Conservation (phyloP, 1,140 invertebrate genomes). For the Antheraea mylitta region DNA sequence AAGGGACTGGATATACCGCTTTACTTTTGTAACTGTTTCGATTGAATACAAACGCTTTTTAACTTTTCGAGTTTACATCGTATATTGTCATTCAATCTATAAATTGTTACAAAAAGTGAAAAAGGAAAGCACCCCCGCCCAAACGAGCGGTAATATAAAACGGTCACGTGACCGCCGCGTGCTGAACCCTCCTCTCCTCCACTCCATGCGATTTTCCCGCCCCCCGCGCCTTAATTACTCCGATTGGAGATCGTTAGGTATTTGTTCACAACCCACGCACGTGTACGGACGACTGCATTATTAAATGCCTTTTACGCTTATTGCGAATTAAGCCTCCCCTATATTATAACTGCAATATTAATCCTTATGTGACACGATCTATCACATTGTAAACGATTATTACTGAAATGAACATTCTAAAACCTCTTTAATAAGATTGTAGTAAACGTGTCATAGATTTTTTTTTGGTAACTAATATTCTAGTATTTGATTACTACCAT, state of each 20-base stretch:
- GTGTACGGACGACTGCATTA: conserved; percentile 70
- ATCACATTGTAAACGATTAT: conserved; percentile 7
- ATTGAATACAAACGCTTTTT: too few relatives aligned
- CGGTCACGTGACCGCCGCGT: conserved; percentile 66
- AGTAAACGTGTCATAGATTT: not conserved
- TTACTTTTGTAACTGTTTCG: too few relatives aligned
- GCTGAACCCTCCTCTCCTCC: conserved; percentile 28
- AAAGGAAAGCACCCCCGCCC: conserved; percentile 50
- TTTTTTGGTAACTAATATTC: not conserved
- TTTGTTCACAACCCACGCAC: conserved; percentile 61
- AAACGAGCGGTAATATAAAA: conserved; percentile 49
- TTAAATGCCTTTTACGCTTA: conserved; percentile 78
- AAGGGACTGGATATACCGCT: too few relatives aligned
- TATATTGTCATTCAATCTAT: conserved; percentile 26
- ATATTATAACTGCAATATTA: conserved; percentile 48
- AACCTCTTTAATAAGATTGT: not conserved
- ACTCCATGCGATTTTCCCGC: conserved; percentile 16
- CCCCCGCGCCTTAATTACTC: conserved; percentile 60
- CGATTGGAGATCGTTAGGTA: conserved; percentile 52
- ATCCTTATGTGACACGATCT: conserved; percentile 34
- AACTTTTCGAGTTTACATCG: not conserved
- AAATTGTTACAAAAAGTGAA: conserved; percentile 25
- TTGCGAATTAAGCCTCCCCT: conserved; percentile 60
- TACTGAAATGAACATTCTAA: conserved; percentile 12
- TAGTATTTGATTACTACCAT: too few relatives aligned